phyloP scores from a whole-genome alignment of 2,888 invertebrate species.

The Orthosia cruda region DNA sequence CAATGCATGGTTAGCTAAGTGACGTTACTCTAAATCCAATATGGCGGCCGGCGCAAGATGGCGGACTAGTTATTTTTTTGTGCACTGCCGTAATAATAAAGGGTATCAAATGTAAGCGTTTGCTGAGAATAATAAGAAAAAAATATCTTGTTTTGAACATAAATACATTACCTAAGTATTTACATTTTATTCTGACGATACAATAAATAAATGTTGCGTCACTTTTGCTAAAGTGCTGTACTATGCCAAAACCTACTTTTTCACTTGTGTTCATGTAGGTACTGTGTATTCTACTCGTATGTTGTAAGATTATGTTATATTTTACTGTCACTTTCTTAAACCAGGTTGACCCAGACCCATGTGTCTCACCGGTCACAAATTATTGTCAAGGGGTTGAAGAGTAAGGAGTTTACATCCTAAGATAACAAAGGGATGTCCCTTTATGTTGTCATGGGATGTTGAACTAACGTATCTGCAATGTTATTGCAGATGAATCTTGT shows the following conservation, averaged over 20 bases:
- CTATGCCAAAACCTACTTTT: not conserved
- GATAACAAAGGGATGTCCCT: constrained; percentile 21
- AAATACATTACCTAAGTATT: not conserved
- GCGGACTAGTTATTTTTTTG: no score
- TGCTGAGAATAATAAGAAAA: no score
- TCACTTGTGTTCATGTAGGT: not conserved
- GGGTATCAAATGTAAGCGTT: no score
- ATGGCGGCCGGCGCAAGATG: no score
- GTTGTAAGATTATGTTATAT: no score
- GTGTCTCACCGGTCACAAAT: not conserved
- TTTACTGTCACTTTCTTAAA: no score
- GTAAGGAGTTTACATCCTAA: constrained; percentile 11
- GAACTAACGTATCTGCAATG: constrained; percentile 23
- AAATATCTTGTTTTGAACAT: not conserved
- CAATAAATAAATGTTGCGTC: not conserved
- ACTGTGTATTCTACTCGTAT: no score
- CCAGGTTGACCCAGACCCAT: no score
- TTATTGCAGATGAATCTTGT: constrained; percentile 13
- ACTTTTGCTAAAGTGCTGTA: not conserved
- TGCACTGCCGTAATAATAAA: no score
- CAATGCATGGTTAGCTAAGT: no score
- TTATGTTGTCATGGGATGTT: constrained; percentile 42
- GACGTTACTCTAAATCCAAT: no score
- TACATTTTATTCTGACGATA: not conserved
- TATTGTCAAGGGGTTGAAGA: not conserved